A percentile compares a stretch with the other conserved stretches of the same genome.
phyloP scores from a whole-genome alignment of 1,140 invertebrate species.

The Lethocerus indicus region DNA sequence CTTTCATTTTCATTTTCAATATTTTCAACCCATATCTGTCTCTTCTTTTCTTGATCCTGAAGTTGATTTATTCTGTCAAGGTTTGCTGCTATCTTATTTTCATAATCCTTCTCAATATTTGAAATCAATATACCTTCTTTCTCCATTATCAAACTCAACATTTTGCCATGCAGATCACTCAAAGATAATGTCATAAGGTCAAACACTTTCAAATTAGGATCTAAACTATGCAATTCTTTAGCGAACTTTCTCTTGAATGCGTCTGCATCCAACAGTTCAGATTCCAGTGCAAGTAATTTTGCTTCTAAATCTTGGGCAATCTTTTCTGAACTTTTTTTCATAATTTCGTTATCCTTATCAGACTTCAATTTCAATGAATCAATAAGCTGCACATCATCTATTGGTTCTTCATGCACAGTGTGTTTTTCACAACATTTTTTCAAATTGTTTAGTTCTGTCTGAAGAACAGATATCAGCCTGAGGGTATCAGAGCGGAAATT shows the following conservation, averaged over 20 bases:
- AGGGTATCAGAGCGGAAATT: no score
- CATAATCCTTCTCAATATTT: no score
- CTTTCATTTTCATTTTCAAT: slow-evolving; percentile 4
- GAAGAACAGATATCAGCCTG: no score
- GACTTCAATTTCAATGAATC: no score
- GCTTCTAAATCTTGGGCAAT: no score
- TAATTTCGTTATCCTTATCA: no score
- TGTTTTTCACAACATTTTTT: no score
- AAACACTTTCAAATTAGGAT: neutral
- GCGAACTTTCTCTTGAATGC: neutral
- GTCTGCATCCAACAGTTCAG: neutral
- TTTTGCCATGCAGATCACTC: neutral
- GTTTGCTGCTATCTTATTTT: neutral
- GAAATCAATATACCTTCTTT: neutral
- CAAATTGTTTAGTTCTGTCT: no score
- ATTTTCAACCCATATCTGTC: neutral
- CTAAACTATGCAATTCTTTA: neutral
- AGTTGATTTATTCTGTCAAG: neutral
- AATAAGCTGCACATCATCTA: no score
- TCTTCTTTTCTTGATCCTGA: neutral
- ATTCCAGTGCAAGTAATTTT: neutral
- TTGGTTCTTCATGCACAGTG: no score
- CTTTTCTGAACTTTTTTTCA: no score
- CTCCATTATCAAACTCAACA: neutral
- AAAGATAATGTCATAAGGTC: neutral